phyloP scores from a whole-genome alignment of 2,888 invertebrate genomes.

The Volucella inanis region DNA sequence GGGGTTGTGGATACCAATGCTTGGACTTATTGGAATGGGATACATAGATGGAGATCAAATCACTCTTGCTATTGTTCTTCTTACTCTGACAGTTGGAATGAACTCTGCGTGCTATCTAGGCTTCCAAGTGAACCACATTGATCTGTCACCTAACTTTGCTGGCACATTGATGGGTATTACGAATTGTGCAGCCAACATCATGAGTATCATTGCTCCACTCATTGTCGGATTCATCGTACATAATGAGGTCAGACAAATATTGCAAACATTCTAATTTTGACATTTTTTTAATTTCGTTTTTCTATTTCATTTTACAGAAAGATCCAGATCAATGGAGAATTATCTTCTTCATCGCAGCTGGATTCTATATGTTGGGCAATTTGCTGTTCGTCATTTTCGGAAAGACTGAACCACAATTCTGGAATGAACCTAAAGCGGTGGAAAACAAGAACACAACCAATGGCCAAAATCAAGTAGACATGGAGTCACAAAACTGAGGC shows the following conservation, averaged over 20 bases:
- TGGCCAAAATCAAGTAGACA: constrained; percentile 39
- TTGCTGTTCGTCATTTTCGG: constrained; percentile 88
- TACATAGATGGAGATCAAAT: constrained; percentile 82
- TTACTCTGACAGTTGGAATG: constrained; percentile 89
- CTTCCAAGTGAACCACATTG: constrained; percentile 92
- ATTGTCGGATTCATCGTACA: constrained; percentile 88
- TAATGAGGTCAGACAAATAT: constrained; percentile 85
- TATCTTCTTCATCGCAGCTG: constrained; percentile 89
- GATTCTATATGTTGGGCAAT: constrained; percentile 88
- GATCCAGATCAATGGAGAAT: constrained; percentile 88
- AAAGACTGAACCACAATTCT: constrained; percentile 87
- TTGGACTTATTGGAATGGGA: constrained; percentile 87
- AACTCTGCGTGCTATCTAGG: constrained; percentile 91
- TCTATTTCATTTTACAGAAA: constrained; percentile 83
- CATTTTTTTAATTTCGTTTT: constrained; percentile 14
- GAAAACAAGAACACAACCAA: constrained; percentile 53
- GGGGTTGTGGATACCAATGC: constrained; percentile 88
- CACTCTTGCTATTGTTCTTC: constrained; percentile 85
- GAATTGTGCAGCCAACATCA: constrained; percentile 90
- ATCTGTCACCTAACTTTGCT: constrained; percentile 92
- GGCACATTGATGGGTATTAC: constrained; percentile 93
- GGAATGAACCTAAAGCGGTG: constrained; percentile 85
- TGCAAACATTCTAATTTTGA: not conserved
- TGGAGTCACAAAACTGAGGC: constrained; percentile 63
- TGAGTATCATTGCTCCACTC: constrained; percentile 91